These are phyloP conservation scores for Dromiciops gliroides DNA, from an alignment of 2,113 vertebrate genomes.

Conservation along the genomic window DNA sequence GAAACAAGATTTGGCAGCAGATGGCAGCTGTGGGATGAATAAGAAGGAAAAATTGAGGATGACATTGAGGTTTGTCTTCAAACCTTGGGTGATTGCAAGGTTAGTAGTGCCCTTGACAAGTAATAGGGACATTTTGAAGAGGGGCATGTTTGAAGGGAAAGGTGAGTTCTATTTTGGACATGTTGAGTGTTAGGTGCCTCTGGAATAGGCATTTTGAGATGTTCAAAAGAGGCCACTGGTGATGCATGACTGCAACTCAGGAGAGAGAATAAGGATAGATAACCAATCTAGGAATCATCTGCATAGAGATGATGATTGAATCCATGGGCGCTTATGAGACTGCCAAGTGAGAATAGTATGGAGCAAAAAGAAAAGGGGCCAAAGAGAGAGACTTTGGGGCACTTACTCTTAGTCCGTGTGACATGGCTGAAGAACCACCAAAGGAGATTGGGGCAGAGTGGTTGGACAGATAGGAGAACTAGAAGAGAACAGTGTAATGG, in stretches of 20 bases:
- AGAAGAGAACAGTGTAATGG: neutral
- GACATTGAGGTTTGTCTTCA: neutral
- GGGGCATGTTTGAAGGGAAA: neutral
- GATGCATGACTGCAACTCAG: neutral
- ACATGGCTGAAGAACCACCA: neutral
- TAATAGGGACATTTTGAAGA: neutral
- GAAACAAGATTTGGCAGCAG: neutral
- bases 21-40: neutral
- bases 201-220: neutral
- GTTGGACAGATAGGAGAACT: neutral
- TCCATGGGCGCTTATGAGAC: neutral
- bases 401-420: neutral
- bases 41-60: neutral
- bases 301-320: no score
- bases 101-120: no score
- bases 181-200: neutral
- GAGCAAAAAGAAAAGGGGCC: neutral
- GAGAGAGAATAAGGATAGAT: neutral
- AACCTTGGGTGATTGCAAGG: no score
- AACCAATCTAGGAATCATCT: no score
- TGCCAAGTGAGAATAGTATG: neutral
- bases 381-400: neutral
- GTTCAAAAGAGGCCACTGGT: neutral
- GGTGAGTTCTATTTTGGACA: neutral
- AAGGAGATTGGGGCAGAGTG: neutral